Evolutionary conservation across 2,113 vertebrate genomes (phyloP).

Genomic region (Desmodus rotundus): DNA sequence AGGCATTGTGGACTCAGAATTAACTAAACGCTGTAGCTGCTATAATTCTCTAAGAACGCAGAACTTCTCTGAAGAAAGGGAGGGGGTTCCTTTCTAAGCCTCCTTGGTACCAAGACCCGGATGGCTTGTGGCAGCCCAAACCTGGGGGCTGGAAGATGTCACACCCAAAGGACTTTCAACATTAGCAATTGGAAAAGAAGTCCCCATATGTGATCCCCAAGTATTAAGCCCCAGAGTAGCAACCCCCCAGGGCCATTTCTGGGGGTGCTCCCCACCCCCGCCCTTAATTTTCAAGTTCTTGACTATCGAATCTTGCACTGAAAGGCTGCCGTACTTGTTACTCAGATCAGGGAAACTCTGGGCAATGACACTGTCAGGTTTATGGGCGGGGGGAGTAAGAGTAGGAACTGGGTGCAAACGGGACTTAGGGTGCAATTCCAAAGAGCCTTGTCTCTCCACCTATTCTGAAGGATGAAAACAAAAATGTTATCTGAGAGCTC

Average conservation of each 20-base stretch:
- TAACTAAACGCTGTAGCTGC: background rate
- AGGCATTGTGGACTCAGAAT: background rate
- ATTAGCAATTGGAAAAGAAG: background rate
- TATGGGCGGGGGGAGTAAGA: background rate
- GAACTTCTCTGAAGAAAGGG: background rate
- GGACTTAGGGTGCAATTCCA: background rate
- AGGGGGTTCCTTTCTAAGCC: background rate
- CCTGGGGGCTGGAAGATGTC: background rate
- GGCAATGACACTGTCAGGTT: background rate
- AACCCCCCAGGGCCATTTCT: background rate
- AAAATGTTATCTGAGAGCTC: background rate
- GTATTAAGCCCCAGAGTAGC: background rate
- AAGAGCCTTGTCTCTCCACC: background rate
- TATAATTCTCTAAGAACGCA: background rate
- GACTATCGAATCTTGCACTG: background rate
- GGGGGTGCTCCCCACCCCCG: too few species aligned
- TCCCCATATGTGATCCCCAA: background rate
- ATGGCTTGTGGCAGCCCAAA: background rate
- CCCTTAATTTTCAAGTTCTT: background rate
- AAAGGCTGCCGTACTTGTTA: constrained; percentile 1
- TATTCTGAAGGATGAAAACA: background rate
- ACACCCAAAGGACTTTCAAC: background rate
- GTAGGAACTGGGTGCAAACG: background rate
- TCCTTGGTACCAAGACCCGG: background rate
- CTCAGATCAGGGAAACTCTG: background rate